phyloP scores from a whole-genome alignment of 2,888 invertebrate species.

The Spodoptera exigua region DNA sequence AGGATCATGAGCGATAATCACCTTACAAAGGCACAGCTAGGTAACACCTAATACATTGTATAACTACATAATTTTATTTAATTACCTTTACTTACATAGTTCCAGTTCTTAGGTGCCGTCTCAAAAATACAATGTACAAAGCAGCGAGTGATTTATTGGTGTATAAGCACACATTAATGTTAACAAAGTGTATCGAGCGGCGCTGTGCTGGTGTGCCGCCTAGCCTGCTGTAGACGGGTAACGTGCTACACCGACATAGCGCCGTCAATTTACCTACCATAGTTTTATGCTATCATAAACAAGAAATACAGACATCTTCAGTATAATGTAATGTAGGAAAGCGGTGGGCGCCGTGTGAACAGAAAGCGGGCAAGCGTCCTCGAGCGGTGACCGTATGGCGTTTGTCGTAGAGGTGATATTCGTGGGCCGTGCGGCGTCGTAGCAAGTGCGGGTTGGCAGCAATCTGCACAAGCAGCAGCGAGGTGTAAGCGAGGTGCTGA shows the following conservation, averaged over 20 bases:
- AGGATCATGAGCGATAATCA: slow-evolving; percentile 48
- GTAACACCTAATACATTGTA: slow-evolving; percentile 30
- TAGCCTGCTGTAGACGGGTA: slow-evolving; percentile 66
- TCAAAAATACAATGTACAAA: slow-evolving; percentile 53
- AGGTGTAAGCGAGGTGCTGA: slow-evolving; percentile 78
- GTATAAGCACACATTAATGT: slow-evolving; percentile 56
- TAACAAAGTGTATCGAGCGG: slow-evolving; percentile 66
- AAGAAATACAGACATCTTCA: slow-evolving; percentile 83
- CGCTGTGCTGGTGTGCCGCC: slow-evolving; percentile 49
- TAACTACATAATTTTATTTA: slow-evolving; percentile 33
- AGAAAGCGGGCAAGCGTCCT: slow-evolving; percentile 68
- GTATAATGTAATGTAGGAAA: slow-evolving; percentile 79
- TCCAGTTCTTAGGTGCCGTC: slow-evolving; percentile 29
- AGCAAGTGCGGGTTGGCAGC: slow-evolving; percentile 80
- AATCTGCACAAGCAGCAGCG: slow-evolving; percentile 83
- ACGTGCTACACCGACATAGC: slow-evolving; percentile 73
- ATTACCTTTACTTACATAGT: slow-evolving; percentile 33
- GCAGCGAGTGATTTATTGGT: slow-evolving; percentile 55
- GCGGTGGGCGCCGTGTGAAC: slow-evolving; percentile 68
- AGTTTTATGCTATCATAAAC: slow-evolving; percentile 84
- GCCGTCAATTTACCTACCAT: slow-evolving; percentile 80
- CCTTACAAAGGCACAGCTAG: slow-evolving; percentile 38
- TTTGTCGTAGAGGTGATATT: slow-evolving; percentile 80
- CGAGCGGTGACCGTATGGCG: slow-evolving; percentile 72
- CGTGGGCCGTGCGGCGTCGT: slow-evolving; percentile 68